These are phyloP conservation scores for Pyrgilauda ruficollis DNA, from an alignment of 2,113 vertebrate genomes.

Conservation along the genomic window DNA sequence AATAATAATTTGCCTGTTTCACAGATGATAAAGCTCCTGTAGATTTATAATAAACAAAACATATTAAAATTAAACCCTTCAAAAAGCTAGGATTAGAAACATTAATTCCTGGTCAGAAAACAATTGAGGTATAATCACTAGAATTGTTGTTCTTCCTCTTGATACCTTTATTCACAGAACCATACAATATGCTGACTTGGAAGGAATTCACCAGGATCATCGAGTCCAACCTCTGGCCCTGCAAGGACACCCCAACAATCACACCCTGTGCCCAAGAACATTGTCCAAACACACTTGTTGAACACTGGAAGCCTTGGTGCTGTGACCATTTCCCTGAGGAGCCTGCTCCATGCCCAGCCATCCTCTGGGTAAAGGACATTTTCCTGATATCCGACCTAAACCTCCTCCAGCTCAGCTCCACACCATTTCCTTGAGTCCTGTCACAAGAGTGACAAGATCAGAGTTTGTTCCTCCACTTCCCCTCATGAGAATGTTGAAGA, in stretches of 20 bases:
- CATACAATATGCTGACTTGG: background rate
- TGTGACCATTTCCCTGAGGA: background rate
- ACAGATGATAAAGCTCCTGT: background rate
- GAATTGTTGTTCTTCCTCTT: background rate
- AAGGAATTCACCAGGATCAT: background rate
- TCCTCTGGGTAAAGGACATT: background rate
- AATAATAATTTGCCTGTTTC: background rate
- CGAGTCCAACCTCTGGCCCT: accelerated
- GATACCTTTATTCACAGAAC: background rate
- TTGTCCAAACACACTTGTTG: background rate
- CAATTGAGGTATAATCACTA: background rate
- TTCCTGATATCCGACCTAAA: background rate
- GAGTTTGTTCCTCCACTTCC: background rate
- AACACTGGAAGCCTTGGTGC: background rate
- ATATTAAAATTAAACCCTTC: background rate
- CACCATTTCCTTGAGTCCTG: background rate
- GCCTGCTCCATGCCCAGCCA: background rate
- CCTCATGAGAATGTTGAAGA: background rate
- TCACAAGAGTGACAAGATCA: background rate
- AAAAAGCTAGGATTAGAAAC: background rate
- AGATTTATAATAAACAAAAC: background rate
- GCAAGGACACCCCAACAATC: background rate
- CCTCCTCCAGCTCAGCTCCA: background rate
- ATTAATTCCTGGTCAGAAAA: background rate
- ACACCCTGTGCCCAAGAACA: background rate